A percentile compares a stretch with the other conserved stretches of the same genome.
These are phyloP conservation scores for Cynopterus brachyotis DNA, from an alignment of 2,113 vertebrate genomes.

Conservation along the genomic window DNA sequence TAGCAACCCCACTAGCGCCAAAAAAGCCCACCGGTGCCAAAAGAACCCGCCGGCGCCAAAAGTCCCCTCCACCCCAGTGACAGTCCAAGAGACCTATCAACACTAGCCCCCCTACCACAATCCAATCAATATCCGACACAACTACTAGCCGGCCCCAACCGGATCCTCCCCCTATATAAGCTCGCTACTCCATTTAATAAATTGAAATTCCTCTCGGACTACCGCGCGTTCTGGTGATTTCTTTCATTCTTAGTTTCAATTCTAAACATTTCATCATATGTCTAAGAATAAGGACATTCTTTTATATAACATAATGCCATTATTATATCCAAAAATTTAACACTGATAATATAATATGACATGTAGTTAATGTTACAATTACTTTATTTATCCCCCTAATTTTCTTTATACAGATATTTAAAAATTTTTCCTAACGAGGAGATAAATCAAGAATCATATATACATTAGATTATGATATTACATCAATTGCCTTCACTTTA, in stretches of 20 bases:
- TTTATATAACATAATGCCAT: not conserved
- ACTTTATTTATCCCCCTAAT: not conserved
- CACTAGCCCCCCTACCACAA: too few species aligned
- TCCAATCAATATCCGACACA: too few species aligned
- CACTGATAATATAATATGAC: not conserved
- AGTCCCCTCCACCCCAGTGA: too few species aligned
- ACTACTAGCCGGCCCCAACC: too few species aligned
- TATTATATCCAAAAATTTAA: not conserved
- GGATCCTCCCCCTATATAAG: too few species aligned
- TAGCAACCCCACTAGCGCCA: too few species aligned
- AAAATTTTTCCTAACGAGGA: not conserved
- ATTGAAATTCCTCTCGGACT: too few species aligned
- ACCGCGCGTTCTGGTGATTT: too few species aligned
- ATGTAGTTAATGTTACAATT: not conserved
- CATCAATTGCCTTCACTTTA: not conserved
- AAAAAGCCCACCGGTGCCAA: too few species aligned
- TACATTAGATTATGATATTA: not conserved
- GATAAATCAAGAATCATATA: not conserved
- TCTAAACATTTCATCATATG: not conserved
- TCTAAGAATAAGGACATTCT: not conserved
- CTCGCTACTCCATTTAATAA: too few species aligned
- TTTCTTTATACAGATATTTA: not conserved
- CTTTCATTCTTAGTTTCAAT: not conserved
- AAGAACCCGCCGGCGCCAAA: too few species aligned
- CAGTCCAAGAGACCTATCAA: too few species aligned